A percentile compares a stretch with the other conserved stretches of the same genome.
Conservation (phyloP, 2,113 vertebrate species). For the Balaeniceps rex region DNA sequence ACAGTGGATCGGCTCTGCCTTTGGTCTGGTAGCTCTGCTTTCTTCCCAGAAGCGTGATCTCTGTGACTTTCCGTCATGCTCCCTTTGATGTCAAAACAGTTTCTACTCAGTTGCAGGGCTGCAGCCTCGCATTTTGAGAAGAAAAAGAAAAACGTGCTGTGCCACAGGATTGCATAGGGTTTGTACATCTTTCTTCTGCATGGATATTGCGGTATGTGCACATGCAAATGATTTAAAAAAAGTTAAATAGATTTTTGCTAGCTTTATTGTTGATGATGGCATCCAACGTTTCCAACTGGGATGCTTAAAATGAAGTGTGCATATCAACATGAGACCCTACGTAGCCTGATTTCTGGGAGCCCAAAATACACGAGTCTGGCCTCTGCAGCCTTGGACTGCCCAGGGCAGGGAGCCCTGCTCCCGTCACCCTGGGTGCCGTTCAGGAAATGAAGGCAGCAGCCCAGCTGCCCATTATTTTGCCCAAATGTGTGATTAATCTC, state of each 20-base stretch:
- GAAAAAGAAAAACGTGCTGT: not conserved
- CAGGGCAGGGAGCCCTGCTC: not conserved
- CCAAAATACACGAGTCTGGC: rapidly evolving
- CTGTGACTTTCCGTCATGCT: rapidly evolving
- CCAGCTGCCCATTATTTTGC: not conserved
- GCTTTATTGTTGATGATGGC: not conserved
- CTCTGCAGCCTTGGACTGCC: not conserved
- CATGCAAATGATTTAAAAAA: not conserved
- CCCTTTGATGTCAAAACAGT: not conserved
- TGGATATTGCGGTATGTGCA: rapidly evolving
- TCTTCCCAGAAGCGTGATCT: not conserved
- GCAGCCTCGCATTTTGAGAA: not conserved
- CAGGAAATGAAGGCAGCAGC: not conserved
- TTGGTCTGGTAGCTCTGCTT: not conserved
- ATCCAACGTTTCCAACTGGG: not conserved
- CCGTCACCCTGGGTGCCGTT: not conserved
- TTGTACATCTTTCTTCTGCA: not conserved
- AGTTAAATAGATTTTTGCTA: not conserved
- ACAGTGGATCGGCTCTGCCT: not conserved
- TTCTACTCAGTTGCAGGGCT: not conserved
- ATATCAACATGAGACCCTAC: not conserved
- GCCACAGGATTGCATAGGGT: not conserved
- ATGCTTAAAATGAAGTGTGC: not conserved
- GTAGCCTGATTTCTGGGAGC: not conserved
- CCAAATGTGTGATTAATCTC: not conserved